Conservation (phyloP, 1,140 invertebrate species). For the Ooceraea biroi region DNA sequence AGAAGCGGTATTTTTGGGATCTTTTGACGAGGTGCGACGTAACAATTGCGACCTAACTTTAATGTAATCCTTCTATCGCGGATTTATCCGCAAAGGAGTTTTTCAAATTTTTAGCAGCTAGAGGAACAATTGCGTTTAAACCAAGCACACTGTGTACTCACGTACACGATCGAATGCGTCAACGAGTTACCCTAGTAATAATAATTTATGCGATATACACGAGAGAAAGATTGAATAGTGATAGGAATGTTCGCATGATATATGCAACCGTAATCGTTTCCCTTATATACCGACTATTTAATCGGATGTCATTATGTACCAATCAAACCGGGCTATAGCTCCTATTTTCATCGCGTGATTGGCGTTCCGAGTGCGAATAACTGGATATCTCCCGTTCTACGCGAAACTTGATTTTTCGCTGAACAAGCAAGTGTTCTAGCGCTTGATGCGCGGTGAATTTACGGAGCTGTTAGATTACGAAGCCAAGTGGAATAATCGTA, state of each 20-base stretch:
- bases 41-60: no score
- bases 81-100: no score
- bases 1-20: no score
- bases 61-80: no score
- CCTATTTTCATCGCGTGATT: no score
- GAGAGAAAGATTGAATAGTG: constrained; percentile 10
- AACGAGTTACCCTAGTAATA: constrained; percentile 38
- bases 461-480: no score
- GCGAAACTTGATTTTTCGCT: neutral
- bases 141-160: neutral
- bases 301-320: neutral
- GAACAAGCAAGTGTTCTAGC: neutral
- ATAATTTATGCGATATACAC: constrained; percentile 18
- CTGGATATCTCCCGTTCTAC: neutral
- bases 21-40: no score
- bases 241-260: neutral
- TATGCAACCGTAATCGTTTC: neutral
- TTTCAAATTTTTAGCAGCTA: no score
- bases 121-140: no score
- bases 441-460: neutral
- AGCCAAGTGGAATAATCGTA: neutral
- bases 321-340: no score
- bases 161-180: neutral
- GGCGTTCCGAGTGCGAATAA: neutral
- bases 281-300: neutral